phyloP scores from a whole-genome alignment of 2,797 vertebrate genomes.

The Acridotheres tristis region DNA sequence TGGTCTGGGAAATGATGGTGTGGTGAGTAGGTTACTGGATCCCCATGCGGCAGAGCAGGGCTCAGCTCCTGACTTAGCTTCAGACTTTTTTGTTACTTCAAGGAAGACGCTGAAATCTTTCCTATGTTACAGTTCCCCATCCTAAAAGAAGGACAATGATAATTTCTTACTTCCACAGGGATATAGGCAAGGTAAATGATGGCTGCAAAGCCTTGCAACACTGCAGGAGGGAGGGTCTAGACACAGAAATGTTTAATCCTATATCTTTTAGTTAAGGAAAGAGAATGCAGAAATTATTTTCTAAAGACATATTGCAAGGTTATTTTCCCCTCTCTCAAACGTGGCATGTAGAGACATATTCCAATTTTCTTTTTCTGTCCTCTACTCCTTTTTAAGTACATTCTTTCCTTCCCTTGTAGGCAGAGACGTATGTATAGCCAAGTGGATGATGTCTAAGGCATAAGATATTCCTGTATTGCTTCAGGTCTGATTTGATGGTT shows the following conservation, averaged over 20 bases:
- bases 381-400: background rate
- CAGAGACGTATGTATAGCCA: background rate
- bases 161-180: background rate
- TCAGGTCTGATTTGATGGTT: background rate
- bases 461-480: background rate
- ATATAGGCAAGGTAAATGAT: background rate
- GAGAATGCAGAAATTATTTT: background rate
- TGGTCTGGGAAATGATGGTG: background rate
- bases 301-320: background rate
- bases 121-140: background rate
- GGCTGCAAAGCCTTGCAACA: background rate
- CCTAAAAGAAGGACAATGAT: background rate
- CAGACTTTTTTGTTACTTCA: background rate
- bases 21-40: background rate
- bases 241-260: background rate
- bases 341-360: background rate
- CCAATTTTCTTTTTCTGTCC: background rate
- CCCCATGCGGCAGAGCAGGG: background rate
- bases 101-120: background rate
- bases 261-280: background rate
- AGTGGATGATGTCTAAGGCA: background rate
- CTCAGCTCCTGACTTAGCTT: background rate
- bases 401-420: background rate
- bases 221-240: background rate
- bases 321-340: background rate